Evolutionary conservation across 1,140 invertebrate species (phyloP), one percentile per base, ranked within the genome.

Genomic region (Zelostemma sp.): DNA sequence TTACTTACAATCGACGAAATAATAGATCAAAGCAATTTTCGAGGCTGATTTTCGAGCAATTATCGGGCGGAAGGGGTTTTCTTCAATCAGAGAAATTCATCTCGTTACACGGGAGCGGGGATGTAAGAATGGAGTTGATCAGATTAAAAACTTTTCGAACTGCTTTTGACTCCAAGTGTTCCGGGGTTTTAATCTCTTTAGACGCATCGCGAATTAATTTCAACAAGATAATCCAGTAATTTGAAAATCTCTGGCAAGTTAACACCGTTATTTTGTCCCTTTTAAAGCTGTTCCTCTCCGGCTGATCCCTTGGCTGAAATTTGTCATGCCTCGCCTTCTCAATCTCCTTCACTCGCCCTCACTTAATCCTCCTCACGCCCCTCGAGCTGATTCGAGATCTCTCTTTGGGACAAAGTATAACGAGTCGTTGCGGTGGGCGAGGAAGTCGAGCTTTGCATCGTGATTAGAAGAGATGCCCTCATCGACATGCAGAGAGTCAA

Each of bases 161-260:
- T 63, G 43, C 65, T 65, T 47, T 63, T 60, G 65, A 72, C 74
- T 75, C 68, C 68, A 62, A 57, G 68, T 69, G 73, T 68, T 67
- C 58, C 57, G 55, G 59, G 73, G 70, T 71, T 67, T 78, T 77
- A 80, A 76, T 73, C 71, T 21, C 64, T 78, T 31, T 73, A 73
- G 70, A 77, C 76, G 76, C 72, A 61, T 31, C 68, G 58, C 68
- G 65, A 77, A 70, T 76, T 68, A 78, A 69, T n/a, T n/a, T n/a
- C n/a, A n/a, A 66, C 73, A 64, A 61, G 76, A 74, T 80, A 74
- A 80, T 79, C 79, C 68, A 62, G 73, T 76, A 80, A 77, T 80
- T 80, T 79, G 68, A 76, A 80, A 80, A 80, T 80, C 76, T 74
- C 56, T 53, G 45, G 68, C 59, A 68, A 75, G 69, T 65, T 76